phyloP scores from a whole-genome alignment of 2,888 invertebrate species.

The Sinodicranocentrus sp. region DNA sequence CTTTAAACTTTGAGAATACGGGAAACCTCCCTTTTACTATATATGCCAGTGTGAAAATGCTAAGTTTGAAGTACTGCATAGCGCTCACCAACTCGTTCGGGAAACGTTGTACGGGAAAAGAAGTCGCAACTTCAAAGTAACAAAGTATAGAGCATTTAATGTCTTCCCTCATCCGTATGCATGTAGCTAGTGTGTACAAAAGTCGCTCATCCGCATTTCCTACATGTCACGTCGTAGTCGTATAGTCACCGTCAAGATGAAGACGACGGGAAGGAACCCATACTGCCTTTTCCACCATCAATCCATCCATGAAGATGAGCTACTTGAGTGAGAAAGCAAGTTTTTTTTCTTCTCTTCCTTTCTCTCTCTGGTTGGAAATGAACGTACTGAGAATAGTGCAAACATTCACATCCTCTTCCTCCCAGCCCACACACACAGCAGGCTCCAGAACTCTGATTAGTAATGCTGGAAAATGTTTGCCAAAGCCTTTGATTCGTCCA shows the following conservation, averaged over 20 bases:
- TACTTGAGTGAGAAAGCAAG: conserved; percentile 32
- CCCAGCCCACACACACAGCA: conserved; percentile 7
- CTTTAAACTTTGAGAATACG: too few relatives aligned
- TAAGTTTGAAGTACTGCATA: background rate
- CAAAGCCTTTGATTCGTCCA: conserved; percentile 12
- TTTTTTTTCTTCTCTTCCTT: too few relatives aligned
- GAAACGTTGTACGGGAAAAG: background rate
- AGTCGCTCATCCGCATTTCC: conserved; percentile 57
- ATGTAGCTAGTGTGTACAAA: conserved; percentile 26
- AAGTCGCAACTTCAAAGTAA: conserved; percentile 35
- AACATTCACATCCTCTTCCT: conserved; percentile 4
- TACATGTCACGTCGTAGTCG: conserved; percentile 60
- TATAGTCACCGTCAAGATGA: conserved; percentile 17
- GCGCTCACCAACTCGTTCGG: background rate
- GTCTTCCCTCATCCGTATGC: conserved; percentile 33
- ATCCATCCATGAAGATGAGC: conserved; percentile 53
- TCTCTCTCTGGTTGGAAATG: background rate
- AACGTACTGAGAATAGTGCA: background rate
- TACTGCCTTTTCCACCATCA: conserved; percentile 45
- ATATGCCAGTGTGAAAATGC: conserved; percentile 5
- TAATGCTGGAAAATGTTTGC: conserved; percentile 23
- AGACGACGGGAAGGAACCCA: conserved; percentile 36
- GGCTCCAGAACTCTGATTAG: background rate
- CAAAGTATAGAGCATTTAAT: conserved; percentile 45
- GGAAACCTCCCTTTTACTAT: background rate